Evolutionary conservation across 2,888 invertebrate genomes (phyloP), one percentile per base, ranked within the genome.

Genomic region (Cosmia pyralina): DNA sequence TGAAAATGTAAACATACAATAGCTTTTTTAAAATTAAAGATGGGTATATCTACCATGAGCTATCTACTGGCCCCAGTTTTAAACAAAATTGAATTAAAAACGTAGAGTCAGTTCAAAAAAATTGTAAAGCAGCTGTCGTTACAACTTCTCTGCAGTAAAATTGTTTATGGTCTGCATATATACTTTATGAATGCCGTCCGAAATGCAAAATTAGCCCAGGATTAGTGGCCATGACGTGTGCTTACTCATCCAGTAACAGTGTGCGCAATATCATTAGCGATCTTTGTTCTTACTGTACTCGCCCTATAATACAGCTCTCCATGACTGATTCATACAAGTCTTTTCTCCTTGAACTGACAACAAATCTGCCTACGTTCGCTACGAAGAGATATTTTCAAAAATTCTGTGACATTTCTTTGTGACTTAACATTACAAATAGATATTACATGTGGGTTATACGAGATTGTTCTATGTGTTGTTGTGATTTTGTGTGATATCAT

Each of bases 121-220:
- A 28, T 15, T 38, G 28, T 13, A 59, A 15, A n/a, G 28, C 57
- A 63, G 28, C 17, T 70, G 70, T 77, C 69, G 11, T 71, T 70
- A 78, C 46, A 80, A 58, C 69, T 66, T 58, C 50, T 44, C n/a
- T 57, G 60, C 50, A 59, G 38, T 82, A 79, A 82, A 82, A 75
- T 73, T 86, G 85, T 88, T 87, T 86, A 87, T 83, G 81, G 85
- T 66, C 57, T 69, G 62, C 65, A 75, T 60, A 38, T 67, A 81
- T 72, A 38, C 38, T 79, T 77, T 78, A 72, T 78, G 81, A 83
- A 85, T 86, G 82, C 85, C 85, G 83, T 71, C 72, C 69, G 66
- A 64, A 77, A 85, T 87, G 80, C 88, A 89, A 85, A 91, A 88
- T 89, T 90, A 90, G 89, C 85, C 63, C 87, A 69, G 86, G 87